Percentiles rank a stretch among this genome's conserved stretches.
Conservation (phyloP, 2,113 vertebrate genomes). For the Porphyrio hochstetteri region DNA sequence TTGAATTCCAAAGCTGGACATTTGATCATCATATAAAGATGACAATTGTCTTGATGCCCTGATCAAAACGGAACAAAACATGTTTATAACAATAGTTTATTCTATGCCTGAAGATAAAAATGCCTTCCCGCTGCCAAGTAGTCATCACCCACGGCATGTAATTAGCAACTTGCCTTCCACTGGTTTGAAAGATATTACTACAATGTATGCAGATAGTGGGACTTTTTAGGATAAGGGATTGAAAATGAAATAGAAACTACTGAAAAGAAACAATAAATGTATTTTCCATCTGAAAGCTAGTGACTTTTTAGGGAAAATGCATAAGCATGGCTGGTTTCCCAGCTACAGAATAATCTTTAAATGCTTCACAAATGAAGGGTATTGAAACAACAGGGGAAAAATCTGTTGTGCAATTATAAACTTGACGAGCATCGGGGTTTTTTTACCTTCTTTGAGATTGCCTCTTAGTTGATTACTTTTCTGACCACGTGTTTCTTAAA, state of each 20-base stretch:
- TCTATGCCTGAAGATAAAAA: slow-evolving; percentile 9
- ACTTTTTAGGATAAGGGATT: slow-evolving; percentile 35
- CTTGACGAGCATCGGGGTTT: neutral
- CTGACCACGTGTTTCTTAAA: neutral
- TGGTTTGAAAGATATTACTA: neutral
- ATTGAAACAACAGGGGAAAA: neutral
- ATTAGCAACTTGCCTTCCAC: slow-evolving; percentile 44
- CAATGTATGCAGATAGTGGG: neutral
- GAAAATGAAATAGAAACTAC: slow-evolving; percentile 49
- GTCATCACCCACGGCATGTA: slow-evolving; percentile 14
- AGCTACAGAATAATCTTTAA: neutral
- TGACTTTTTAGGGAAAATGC: neutral
- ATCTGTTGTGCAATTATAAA: neutral
- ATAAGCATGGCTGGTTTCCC: neutral
- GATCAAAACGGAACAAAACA: slow-evolving; percentile 48
- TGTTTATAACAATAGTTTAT: slow-evolving; percentile 36
- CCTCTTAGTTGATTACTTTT: neutral
- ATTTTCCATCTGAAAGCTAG: slow-evolving; percentile 2
- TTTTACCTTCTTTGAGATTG: neutral
- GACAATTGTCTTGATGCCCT: slow-evolving; percentile 8
- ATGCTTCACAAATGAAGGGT: neutral
- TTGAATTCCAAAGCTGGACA: slow-evolving; percentile 3
- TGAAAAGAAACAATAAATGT: slow-evolving; percentile 14
- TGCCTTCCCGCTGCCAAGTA: slow-evolving; percentile 31
- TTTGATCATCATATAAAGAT: slow-evolving; percentile 37